Base-by-base conservation (phyloP, 2,888 invertebrate genomes). In the Agapostemon virescens region DNA sequence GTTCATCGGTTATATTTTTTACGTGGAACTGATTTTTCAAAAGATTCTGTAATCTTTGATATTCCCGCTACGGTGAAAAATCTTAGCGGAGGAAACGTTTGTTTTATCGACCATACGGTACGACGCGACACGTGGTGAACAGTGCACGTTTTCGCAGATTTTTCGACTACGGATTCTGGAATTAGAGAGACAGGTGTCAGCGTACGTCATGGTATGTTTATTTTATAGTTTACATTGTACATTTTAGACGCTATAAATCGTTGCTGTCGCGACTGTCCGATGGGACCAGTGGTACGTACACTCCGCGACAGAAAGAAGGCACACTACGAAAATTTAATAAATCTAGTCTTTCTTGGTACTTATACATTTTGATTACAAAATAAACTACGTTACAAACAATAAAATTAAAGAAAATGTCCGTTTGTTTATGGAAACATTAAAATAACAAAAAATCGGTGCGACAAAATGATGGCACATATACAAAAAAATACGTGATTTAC, bases 131-230 rank as follows among this genome's bases (percentile, higher is more conserved):
- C 17, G 42, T 73, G 69, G 38, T 67, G 52, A 13, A 15, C 42
- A 23, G 69, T 75, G 69, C 69, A 73, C 69, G 66, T 78, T 69
- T 61, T 33, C 45, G 70, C 30, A 49, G 66, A 71, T 42, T n/a
- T 61, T 38, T 36, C 36, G n/a, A 23, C 42, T 26, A 55, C 58
- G 11, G 71, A 36, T 69, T 71, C 33, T 72, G 74, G 77, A 71
- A 77, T 79, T 63, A 61, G 30, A 61, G 42, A 66, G 79, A 77
- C 79, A 67, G 63, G 77, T 77, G 83, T 72, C 73, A 11, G 4
- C 20, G 42, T n/a, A 68, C 72, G 74, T 38, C 79, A 84, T 84
- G 83, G 83, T 84, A 81, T 15, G 79, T 79, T 73, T 49, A 58
- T 38, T 73, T 81, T 81, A 2, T 69, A 33, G 5, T 55, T 26